Conservation (phyloP, 1,140 invertebrate genomes). For the Procambarus virginalis region DNA sequence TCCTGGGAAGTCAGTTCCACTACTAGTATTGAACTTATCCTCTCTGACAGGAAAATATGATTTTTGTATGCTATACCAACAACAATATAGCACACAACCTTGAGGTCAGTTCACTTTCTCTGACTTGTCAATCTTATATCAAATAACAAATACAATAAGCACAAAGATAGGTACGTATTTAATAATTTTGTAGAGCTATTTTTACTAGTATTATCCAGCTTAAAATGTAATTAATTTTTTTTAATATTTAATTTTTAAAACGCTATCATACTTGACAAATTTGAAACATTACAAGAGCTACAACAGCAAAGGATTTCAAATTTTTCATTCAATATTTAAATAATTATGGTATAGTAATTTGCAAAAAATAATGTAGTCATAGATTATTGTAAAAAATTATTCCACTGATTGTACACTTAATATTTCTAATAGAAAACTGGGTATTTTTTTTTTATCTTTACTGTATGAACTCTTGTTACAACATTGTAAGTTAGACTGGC, state of each 20-base stretch:
- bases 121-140: background rate
- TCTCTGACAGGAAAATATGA: background rate
- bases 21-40: background rate
- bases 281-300: conserved; percentile 26
- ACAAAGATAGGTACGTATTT: background rate
- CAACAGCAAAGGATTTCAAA: conserved; percentile 20
- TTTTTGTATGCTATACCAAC: background rate
- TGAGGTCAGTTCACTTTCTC: conserved; percentile 5
- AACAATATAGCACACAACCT: background rate
- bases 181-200: background rate
- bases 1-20: background rate
- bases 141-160: background rate
- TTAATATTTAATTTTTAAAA: background rate
- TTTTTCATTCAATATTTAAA: background rate
- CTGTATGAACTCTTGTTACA: conserved; percentile 16
- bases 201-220: background rate
- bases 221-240: background rate
- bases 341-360: background rate
- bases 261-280: background rate
- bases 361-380: background rate
- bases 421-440: background rate
- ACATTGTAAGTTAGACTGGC: conserved; percentile 1
- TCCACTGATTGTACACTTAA: background rate
- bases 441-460: background rate
- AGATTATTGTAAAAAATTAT: too few species aligned